Percentiles rank a stretch among this genome's conserved stretches.
phyloP scores from a whole-genome alignment of 2,888 invertebrate genomes.

The Crossocerus cetratus region DNA sequence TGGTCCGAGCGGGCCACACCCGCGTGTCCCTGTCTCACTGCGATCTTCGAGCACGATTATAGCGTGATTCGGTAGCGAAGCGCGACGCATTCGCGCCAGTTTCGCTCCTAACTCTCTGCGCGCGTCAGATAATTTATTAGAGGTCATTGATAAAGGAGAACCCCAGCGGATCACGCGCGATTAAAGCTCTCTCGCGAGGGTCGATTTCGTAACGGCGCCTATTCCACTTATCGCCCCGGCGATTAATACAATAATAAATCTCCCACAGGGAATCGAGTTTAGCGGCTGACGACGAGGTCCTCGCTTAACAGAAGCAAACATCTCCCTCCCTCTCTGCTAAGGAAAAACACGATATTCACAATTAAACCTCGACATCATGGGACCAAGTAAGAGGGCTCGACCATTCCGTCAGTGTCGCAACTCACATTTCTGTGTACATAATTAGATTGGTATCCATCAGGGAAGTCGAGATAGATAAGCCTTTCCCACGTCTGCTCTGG shows the following conservation, averaged over 20 bases:
- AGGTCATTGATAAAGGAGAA: constrained; percentile 56
- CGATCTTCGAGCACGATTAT: neutral
- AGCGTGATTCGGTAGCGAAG: neutral
- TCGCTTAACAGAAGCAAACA: too few species aligned
- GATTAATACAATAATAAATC: constrained; percentile 28
- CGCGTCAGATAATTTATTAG: constrained; percentile 34
- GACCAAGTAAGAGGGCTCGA: constrained; percentile 1
- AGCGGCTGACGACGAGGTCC: neutral
- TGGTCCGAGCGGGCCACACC: too few species aligned
- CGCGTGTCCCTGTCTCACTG: neutral
- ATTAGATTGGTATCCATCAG: too few species aligned
- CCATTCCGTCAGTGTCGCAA: too few species aligned
- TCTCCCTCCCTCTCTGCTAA: too few species aligned
- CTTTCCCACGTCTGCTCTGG: too few species aligned
- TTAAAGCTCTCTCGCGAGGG: constrained; percentile 21
- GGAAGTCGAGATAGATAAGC: too few species aligned
- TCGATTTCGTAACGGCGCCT: constrained; percentile 41
- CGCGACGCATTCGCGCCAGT: constrained; percentile 13
- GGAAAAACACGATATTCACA: constrained; percentile 6
- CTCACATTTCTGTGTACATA: too few species aligned
- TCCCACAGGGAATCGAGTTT: constrained; percentile 6
- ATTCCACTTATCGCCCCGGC: constrained; percentile 17
- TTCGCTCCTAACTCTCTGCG: constrained; percentile 16
- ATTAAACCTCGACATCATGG: neutral
- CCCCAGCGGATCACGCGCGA: constrained; percentile 48